phyloP scores from a whole-genome alignment of 1,140 invertebrate genomes.

The Bombus pyrosoma region DNA sequence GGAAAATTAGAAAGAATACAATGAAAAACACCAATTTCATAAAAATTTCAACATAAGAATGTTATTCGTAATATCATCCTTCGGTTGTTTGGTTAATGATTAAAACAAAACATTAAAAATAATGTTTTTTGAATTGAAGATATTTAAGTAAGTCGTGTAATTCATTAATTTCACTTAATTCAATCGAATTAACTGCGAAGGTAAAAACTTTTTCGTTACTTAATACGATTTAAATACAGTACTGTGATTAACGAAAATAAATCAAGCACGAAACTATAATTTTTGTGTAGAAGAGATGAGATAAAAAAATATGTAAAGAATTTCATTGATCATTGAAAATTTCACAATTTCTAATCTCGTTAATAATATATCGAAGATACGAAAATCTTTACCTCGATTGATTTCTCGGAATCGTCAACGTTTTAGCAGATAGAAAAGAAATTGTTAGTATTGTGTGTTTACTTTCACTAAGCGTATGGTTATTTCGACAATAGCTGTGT shows the following conservation, averaged over 20 bases:
- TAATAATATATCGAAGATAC: background rate
- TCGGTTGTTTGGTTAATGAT: too few relatives aligned
- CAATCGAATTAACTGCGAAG: background rate
- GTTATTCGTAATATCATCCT: too few relatives aligned
- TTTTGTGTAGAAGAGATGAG: background rate
- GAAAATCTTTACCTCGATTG: background rate
- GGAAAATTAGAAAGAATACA: background rate
- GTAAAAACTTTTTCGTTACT: background rate
- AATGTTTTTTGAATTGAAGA: too few relatives aligned
- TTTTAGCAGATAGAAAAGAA: slow-evolving; percentile 32
- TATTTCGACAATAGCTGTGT: slow-evolving; percentile 48
- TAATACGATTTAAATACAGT: background rate
- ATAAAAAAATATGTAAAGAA: background rate
- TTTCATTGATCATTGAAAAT: background rate
- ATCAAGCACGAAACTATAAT: background rate
- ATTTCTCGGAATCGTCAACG: background rate
- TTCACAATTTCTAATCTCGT: background rate
- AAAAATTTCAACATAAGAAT: too few relatives aligned
- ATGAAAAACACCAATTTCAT: background rate
- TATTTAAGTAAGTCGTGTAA: too few relatives aligned
- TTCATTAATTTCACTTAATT: too few relatives aligned
- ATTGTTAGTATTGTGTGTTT: slow-evolving; percentile 46
- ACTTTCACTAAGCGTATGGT: slow-evolving; percentile 60
- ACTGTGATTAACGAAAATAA: background rate
- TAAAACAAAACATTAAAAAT: too few relatives aligned